phyloP scores from a whole-genome alignment of 2,113 vertebrate genomes.

The Phylloscopus trochilus region DNA sequence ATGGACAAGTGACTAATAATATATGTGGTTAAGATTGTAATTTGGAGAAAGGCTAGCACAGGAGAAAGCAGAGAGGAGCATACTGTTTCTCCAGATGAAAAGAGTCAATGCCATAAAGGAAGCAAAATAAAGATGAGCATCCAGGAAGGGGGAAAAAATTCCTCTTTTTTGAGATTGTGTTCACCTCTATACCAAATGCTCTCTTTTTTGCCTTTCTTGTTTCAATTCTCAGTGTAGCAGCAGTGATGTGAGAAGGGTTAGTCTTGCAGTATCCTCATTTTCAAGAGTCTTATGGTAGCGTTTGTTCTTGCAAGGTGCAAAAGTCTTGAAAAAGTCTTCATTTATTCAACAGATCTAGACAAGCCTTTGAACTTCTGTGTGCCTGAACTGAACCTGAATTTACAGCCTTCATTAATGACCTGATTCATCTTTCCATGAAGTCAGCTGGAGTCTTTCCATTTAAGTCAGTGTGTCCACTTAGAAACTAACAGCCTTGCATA shows the following conservation, averaged over 20 bases:
- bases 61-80: neutral
- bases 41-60: constrained; percentile 7
- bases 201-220: neutral
- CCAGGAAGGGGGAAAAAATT: rapidly evolving
- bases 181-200: neutral
- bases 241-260: neutral
- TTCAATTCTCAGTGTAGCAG: neutral
- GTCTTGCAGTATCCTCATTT: neutral
- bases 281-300: neutral
- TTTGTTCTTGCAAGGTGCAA: neutral
- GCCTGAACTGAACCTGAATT: neutral
- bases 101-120: neutral
- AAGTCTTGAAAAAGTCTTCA: neutral
- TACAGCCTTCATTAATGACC: neutral
- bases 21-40: constrained; percentile 1
- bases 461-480: neutral
- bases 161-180: neutral
- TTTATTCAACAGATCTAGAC: neutral
- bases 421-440: neutral
- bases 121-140: neutral
- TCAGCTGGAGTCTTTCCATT: constrained; percentile 13
- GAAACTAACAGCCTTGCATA: neutral
- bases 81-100: neutral
- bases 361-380: neutral
- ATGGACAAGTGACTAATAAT: constrained; percentile 41